phyloP scores from a whole-genome alignment of 2,797 vertebrate species.

The Galaxias olidus region DNA sequence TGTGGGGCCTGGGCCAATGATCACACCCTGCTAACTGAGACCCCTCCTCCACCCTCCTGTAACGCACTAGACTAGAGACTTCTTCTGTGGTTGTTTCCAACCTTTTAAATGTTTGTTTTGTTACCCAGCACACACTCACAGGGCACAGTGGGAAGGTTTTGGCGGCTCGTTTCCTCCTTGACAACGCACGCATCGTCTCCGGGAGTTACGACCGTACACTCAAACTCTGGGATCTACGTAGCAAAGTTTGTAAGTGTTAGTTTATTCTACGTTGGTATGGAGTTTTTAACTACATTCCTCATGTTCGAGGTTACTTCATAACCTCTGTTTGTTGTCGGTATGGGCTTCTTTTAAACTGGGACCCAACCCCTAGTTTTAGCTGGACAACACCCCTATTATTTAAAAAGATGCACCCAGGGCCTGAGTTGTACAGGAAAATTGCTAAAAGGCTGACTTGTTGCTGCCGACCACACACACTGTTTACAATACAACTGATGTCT shows the following conservation, averaged over 20 bases:
- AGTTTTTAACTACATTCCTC: neutral
- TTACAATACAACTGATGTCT: no score
- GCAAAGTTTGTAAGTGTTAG: slow-evolving; percentile 92
- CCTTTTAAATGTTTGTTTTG: no score
- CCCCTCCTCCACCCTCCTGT: slow-evolving; percentile 44
- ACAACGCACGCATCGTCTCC: slow-evolving; percentile 93
- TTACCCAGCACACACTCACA: slow-evolving; percentile 91
- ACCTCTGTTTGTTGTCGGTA: no score
- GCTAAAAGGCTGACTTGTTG: no score
- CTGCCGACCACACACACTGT: no score
- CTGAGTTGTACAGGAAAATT: no score
- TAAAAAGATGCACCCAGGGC: no score
- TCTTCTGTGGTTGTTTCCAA: no score
- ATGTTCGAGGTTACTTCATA: neutral
- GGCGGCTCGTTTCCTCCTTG: slow-evolving; percentile 92
- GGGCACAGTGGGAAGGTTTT: slow-evolving; percentile 97
- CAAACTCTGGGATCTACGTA: slow-evolving; percentile 98
- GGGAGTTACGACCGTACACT: slow-evolving; percentile 97
- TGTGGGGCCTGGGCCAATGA: slow-evolving; percentile 63
- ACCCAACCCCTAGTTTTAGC: no score
- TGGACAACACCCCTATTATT: no score
- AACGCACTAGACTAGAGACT: neutral
- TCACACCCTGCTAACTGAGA: slow-evolving; percentile 81
- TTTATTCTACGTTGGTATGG: neutral
- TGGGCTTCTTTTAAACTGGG: no score